Base-by-base conservation (phyloP, 2,888 invertebrate genomes). In the Drosophila mimica region DNA sequence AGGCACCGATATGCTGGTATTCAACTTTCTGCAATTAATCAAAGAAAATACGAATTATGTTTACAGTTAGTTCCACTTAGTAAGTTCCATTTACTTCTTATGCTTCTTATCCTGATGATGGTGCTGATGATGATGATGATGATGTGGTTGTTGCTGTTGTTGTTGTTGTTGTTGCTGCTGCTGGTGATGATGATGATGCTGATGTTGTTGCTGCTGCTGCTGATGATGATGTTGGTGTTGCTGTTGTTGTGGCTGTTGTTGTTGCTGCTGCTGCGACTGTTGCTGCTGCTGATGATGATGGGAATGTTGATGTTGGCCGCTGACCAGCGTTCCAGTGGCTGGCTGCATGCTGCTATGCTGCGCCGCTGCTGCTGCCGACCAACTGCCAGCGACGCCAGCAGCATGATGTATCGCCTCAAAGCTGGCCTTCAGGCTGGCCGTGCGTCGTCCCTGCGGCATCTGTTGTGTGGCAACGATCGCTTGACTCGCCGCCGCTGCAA, bases 391-490 rank as follows among this genome's bases (percentile, higher is more conserved):
- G 0, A 96, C 95, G 53, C 95, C 95, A 0, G 94, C 94, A 74
- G 96, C 95, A 83, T 96, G 95, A 83, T 96, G 95, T 65, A 97
- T 96, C 0, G 98, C 98, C 93, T 99, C 99, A 92, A 98, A 98
- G 36, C 98, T 98, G 17, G 99, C 98, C 93, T 99, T 99, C 80
- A 99, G 94, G 86, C 98, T 98, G 2, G 98, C 97, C 0, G 98
- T 98, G 62, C 99, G 95, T 53, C 99, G 95, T 0, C 99, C 99
- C 88, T 98, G 98, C 90, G 97, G 97, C 97, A 98, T 98, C 95
- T 97, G 97, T 90, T 99, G 98, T 4, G 99, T 99, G 1, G 98
- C 98, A 7, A 97, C 98, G 73, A 99, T 98, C 0, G 99, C 99
- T 92, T 99, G 98, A 30, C 98, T 98, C 0, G 98, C 99, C 1